Conservation (phyloP, 2,888 invertebrate species). For the Harmothoe impar region DNA sequence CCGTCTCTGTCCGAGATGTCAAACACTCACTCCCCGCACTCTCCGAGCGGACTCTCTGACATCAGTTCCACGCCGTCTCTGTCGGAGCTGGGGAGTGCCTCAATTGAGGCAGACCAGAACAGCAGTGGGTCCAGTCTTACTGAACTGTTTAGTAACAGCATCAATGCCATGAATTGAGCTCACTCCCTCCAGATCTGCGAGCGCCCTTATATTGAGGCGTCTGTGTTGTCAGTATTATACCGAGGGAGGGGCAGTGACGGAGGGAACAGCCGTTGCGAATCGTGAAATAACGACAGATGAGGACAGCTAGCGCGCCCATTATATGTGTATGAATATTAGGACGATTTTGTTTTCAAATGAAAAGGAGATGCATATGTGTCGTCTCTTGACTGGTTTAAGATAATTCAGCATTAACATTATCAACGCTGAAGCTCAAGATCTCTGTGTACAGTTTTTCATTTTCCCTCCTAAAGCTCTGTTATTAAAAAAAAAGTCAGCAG, state of each 20-base stretch:
- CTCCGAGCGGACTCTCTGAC: conserved; percentile 75
- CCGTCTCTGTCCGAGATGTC: conserved; percentile 72
- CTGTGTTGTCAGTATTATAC: conserved; percentile 40
- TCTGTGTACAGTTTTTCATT: conserved; percentile 55
- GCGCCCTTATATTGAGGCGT: conserved; percentile 28
- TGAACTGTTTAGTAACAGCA: conserved; percentile 76
- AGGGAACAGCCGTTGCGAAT: conserved; percentile 46
- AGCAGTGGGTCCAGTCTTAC: conserved; percentile 73
- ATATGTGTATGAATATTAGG: too few species aligned
- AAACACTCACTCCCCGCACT: conserved; percentile 75
- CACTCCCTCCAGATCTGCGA: conserved; percentile 58
- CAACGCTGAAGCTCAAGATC: conserved; percentile 52
- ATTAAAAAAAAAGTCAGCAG: neutral
- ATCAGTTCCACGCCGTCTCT: conserved; percentile 79
- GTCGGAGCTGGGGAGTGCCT: conserved; percentile 76
- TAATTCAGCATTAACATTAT: neutral
- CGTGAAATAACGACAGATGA: too few species aligned
- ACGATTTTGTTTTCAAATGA: too few species aligned
- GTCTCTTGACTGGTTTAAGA: neutral
- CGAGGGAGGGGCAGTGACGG: conserved; percentile 54
- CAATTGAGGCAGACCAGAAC: conserved; percentile 77
- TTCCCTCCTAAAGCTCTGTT: conserved; percentile 14
- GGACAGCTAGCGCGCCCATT: too few species aligned
- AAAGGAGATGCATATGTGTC: neutral
- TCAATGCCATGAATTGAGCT: conserved; percentile 64